These are phyloP conservation scores for Spheniscus humboldti DNA, from an alignment of 2,797 vertebrate species.

Conservation along the genomic window DNA sequence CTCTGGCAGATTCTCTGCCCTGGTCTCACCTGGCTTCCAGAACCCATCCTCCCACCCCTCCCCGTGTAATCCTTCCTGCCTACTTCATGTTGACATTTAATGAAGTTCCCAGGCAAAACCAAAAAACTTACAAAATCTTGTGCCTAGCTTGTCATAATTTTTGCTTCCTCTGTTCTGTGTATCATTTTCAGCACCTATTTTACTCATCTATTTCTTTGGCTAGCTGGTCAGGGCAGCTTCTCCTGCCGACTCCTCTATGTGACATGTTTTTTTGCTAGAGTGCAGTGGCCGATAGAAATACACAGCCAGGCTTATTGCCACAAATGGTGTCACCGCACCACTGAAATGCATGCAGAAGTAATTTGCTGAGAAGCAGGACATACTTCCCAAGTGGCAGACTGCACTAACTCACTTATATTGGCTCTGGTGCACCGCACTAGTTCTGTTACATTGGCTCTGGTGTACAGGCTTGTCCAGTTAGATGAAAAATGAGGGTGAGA, in stretches of 20 bases:
- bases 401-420: neutral
- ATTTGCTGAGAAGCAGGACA: neutral
- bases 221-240: neutral
- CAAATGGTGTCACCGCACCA: neutral
- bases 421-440: neutral
- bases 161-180: neutral
- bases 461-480: neutral
- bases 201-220: neutral
- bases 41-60: rapidly evolving
- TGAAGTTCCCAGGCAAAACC: neutral
- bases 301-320: neutral
- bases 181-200: neutral
- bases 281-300: neutral
- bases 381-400: neutral
- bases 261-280: neutral
- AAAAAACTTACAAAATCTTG: neutral
- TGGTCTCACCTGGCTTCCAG: neutral
- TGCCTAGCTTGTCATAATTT: neutral
- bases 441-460: neutral
- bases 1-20: neutral
- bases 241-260: neutral
- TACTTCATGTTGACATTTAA: neutral
- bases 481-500: neutral
- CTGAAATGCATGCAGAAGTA: neutral
- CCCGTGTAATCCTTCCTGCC: neutral